Conservation (phyloP, 2,797 vertebrate species). For the Gobio occitaniae region DNA sequence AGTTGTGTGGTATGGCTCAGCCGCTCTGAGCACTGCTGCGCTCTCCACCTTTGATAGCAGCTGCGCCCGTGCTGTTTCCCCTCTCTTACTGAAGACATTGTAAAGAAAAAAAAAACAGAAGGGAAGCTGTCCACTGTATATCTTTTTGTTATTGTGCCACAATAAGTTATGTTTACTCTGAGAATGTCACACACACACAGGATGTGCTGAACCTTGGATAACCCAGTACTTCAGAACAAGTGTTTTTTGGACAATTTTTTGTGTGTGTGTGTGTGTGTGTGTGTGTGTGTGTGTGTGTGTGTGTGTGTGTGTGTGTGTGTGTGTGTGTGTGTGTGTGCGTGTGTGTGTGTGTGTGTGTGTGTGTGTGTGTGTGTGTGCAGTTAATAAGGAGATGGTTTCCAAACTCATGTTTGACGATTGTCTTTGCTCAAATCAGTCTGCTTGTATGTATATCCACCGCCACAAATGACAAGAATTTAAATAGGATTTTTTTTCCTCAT, state of each 20-base stretch:
- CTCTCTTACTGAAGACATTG: conserved; percentile 35
- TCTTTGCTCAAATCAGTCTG: conserved; percentile 8
- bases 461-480: conserved; percentile 25
- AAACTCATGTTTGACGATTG: conserved; percentile 1
- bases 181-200: conserved; percentile 31
- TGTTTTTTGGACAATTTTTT: too few species aligned
- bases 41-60: conserved; percentile 57
- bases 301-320: too few species aligned
- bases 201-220: conserved; percentile 28
- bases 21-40: conserved; percentile 42
- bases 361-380: too few species aligned
- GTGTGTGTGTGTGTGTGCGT: too few species aligned
- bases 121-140: conserved; percentile 33
- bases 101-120: conserved; percentile 1
- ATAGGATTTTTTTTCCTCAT: conserved; percentile 41
- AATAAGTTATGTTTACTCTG: conserved; percentile 33
- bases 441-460: conserved; percentile 20
- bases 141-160: conserved; percentile 37
- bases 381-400: neutral
- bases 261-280: too few species aligned
- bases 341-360: too few species aligned
- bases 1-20: conserved; percentile 38
- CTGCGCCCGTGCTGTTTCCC: conserved; percentile 19
- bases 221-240: neutral
- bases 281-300: too few species aligned